A percentile compares a stretch with the other conserved stretches of the same genome.
Evolutionary conservation across 2,113 vertebrate species (phyloP).

Genomic region (Lamprologus lemairii): DNA sequence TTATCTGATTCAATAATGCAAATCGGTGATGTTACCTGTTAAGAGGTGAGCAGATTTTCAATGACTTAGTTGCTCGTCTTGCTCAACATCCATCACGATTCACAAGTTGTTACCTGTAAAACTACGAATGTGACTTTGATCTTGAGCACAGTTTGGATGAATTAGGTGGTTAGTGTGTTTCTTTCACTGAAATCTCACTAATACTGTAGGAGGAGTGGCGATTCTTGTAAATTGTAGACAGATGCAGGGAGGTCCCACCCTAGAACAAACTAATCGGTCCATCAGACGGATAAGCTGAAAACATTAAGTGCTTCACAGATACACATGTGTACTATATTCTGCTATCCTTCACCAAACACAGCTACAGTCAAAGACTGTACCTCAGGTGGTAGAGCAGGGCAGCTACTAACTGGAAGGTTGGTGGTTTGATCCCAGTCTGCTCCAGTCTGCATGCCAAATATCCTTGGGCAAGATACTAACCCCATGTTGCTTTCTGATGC

Average conservation of each 20-base stretch:
- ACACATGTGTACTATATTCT: not conserved
- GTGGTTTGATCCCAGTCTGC: not conserved
- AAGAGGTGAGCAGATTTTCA: not conserved
- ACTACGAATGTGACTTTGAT: accelerated
- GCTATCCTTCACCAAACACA: not conserved
- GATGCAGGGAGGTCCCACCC: accelerated
- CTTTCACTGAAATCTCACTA: not conserved
- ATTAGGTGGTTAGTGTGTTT: not conserved
- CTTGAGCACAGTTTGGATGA: not conserved
- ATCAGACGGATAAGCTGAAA: not conserved
- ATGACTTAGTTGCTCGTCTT: accelerated
- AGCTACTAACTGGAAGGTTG: not conserved
- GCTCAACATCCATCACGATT: not conserved
- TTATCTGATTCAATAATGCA: not conserved
- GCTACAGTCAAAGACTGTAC: not conserved
- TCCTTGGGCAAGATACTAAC: not conserved
- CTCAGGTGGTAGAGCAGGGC: not conserved
- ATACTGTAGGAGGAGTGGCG: not conserved
- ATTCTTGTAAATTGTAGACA: not conserved
- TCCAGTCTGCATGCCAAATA: not conserved
- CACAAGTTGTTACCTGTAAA: not conserved
- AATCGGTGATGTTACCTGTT: not conserved
- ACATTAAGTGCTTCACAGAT: not conserved
- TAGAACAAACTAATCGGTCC: not conserved
- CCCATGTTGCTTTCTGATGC: not conserved